Percentiles rank a stretch among this genome's conserved stretches.
Evolutionary conservation across 2,888 invertebrate genomes (phyloP).

Genomic region (Anarsia innoxiella): DNA sequence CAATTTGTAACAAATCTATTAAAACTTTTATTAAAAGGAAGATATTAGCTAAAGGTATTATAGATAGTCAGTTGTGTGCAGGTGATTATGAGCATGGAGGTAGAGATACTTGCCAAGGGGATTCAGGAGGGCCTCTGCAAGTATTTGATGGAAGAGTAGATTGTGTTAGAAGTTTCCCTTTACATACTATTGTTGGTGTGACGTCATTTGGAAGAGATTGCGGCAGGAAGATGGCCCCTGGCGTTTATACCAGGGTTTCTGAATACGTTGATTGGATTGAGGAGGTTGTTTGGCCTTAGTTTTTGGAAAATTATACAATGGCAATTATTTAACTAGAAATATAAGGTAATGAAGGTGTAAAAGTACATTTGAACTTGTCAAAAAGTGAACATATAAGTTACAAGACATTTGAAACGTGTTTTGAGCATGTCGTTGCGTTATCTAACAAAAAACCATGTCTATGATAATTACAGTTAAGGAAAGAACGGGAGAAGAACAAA

Average conservation of each 20-base stretch:
- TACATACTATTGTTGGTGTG: constrained; percentile 63
- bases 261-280: constrained; percentile 69
- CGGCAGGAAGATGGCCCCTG: constrained; percentile 66
- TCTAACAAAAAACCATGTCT: too few species aligned
- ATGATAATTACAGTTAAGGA: too few species aligned
- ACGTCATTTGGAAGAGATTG: constrained; percentile 73
- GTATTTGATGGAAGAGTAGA: constrained; percentile 51
- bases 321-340: too few species aligned
- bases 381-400: too few species aligned
- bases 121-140: constrained; percentile 67
- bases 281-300: constrained; percentile 58
- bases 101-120: constrained; percentile 66
- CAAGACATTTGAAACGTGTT: too few species aligned
- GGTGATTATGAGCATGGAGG: constrained; percentile 64
- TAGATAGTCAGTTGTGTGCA: constrained; percentile 55
- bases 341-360: too few species aligned
- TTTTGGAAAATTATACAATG: too few species aligned
- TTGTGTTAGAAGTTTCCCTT: constrained; percentile 49
- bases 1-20: constrained; percentile 53
- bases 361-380: too few species aligned
- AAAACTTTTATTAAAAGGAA: constrained; percentile 50
- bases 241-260: constrained; percentile 67
- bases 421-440: too few species aligned
- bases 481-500: too few species aligned
- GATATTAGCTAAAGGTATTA: constrained; percentile 46